Percentiles rank a stretch among this genome's conserved stretches.
Conservation (phyloP, 1,140 invertebrate species). For the Hypothenemus hampei region DNA sequence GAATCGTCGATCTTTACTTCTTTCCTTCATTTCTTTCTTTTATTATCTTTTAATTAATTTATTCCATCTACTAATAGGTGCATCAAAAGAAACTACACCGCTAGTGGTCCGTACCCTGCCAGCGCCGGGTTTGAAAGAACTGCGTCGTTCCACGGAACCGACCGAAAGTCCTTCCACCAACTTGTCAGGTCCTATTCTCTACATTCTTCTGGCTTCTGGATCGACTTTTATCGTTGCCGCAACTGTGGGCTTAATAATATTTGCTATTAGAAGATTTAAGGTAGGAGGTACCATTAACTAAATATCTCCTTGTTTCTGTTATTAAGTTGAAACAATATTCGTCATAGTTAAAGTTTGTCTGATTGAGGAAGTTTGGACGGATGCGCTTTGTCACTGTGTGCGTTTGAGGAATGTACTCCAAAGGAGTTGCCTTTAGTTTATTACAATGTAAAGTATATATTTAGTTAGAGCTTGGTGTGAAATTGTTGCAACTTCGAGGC, state of each 20-base stretch:
- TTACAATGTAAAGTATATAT: too few relatives aligned
- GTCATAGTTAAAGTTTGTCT: too few relatives aligned
- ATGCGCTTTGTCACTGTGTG: too few relatives aligned
- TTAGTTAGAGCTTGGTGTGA: too few relatives aligned
- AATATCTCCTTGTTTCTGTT: not conserved
- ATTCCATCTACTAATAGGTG: slow-evolving; percentile 1
- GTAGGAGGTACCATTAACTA: slow-evolving; percentile 25
- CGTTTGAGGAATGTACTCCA: too few relatives aligned
- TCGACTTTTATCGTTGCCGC: slow-evolving; percentile 43
- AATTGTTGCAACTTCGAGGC: too few relatives aligned
- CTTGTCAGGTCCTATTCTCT: slow-evolving; percentile 40
- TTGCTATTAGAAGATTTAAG: slow-evolving; percentile 40
- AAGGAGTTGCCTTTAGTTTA: too few relatives aligned
- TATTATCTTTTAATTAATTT: not conserved
- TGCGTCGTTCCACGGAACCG: slow-evolving; percentile 39
- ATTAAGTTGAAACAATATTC: too few relatives aligned
- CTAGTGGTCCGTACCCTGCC: slow-evolving; percentile 38
- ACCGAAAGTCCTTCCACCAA: slow-evolving; percentile 29
- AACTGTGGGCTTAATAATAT: slow-evolving; percentile 39
- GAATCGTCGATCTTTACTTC: too few relatives aligned
- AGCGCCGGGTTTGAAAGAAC: slow-evolving; percentile 43
- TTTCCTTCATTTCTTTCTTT: not conserved
- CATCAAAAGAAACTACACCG: slow-evolving; percentile 34
- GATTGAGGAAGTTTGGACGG: too few relatives aligned
- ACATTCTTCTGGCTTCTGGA: slow-evolving; percentile 42